phyloP scores from a whole-genome alignment of 2,797 vertebrate genomes.

The Darevskia mixta region DNA sequence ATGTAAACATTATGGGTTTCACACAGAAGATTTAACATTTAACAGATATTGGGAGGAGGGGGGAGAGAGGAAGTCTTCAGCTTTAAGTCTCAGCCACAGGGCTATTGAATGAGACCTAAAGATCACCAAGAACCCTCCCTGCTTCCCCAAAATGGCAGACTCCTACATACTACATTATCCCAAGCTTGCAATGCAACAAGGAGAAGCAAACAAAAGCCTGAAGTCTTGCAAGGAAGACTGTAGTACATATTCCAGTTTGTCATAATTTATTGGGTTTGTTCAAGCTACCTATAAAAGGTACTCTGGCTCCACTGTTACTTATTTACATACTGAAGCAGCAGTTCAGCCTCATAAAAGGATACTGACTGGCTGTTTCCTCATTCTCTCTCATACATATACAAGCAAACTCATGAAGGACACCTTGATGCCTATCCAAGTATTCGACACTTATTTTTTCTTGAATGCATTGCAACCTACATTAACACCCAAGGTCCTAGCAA shows the following conservation, averaged over 20 bases:
- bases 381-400: too few species aligned
- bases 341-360: neutral
- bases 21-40: neutral
- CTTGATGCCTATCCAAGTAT: neutral
- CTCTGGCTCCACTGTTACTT: neutral
- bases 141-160: neutral
- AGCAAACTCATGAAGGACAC: neutral
- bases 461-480: neutral
- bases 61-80: neutral
- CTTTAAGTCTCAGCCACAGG: neutral
- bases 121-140: neutral
- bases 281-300: neutral
- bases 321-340: neutral
- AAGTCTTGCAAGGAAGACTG: neutral
- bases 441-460: too few species aligned
- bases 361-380: neutral
- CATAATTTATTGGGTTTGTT: neutral
- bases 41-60: neutral
- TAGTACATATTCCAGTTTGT: neutral
- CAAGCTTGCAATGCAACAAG: neutral
- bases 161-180: too few species aligned
- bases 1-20: conserved; percentile 14
- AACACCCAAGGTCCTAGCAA: neutral
- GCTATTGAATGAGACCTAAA: neutral
- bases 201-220: neutral